Percentiles rank a stretch among this genome's conserved stretches.
These are phyloP conservation scores for Pterocles gutturalis DNA, from an alignment of 2,113 vertebrate genomes.

Conservation along the genomic window DNA sequence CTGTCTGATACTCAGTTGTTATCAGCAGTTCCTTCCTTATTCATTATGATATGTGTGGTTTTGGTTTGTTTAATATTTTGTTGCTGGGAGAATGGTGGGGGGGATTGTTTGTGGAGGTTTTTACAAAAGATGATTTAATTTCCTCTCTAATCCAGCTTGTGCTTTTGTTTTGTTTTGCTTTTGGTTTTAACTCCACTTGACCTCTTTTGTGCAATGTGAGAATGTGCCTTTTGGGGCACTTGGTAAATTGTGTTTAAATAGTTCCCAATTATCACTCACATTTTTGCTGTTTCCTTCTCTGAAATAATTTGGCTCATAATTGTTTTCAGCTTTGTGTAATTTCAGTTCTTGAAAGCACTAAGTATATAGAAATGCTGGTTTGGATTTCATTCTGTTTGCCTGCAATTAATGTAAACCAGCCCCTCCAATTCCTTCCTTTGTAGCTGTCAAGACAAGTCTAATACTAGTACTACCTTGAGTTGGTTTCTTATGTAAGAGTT, in stretches of 20 bases:
- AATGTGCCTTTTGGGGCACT: slow-evolving; percentile 36
- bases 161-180: slow-evolving; percentile 33
- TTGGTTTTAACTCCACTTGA: slow-evolving; percentile 52
- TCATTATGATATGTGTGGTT: not conserved
- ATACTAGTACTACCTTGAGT: not conserved
- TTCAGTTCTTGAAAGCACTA: slow-evolving; percentile 20
- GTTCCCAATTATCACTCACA: slow-evolving; percentile 49
- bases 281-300: slow-evolving; percentile 57
- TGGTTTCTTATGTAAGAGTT: not conserved
- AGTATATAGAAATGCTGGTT: not conserved
- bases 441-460: not conserved
- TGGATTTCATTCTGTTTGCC: not conserved
- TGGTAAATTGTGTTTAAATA: slow-evolving; percentile 33
- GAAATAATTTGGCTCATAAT: slow-evolving; percentile 39
- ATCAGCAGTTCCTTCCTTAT: slow-evolving; percentile 48
- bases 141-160: slow-evolving; percentile 16
- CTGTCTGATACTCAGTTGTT: not conserved
- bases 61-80: slow-evolving; percentile 35
- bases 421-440: not conserved
- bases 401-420: not conserved
- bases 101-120: slow-evolving; percentile 19
- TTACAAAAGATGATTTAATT: slow-evolving; percentile 58
- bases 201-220: slow-evolving; percentile 36
- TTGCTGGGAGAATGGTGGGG: slow-evolving; percentile 23
- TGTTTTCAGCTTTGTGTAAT: slow-evolving; percentile 45